Conservation (phyloP, 2,888 invertebrate species). For the Palloptera scutellata region DNA sequence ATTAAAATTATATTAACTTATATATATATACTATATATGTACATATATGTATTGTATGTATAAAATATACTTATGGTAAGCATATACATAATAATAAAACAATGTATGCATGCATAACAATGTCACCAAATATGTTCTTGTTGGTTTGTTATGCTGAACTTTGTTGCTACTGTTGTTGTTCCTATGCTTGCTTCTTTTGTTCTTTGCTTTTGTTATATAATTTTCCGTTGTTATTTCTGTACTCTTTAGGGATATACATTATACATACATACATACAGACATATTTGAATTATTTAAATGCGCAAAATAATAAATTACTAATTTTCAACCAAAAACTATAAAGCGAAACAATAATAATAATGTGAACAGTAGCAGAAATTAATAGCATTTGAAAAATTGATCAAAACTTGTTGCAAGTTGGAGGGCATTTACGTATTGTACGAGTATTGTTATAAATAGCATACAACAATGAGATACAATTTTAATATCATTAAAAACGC, state of each 20-base stretch:
- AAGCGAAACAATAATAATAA: neutral
- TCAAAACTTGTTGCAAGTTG: too few relatives aligned
- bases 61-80: neutral
- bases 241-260: conserved; percentile 30
- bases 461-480: too few relatives aligned
- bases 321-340: conserved; percentile 41
- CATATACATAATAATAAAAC: conserved; percentile 11
- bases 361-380: too few relatives aligned
- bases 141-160: too few relatives aligned
- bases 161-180: too few relatives aligned
- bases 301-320: conserved; percentile 57
- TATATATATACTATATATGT: conserved; percentile 30
- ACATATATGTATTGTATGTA: neutral
- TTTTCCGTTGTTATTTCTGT: neutral
- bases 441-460: too few relatives aligned
- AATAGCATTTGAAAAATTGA: too few relatives aligned
- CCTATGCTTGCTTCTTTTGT: too few relatives aligned
- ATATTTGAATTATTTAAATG: conserved; percentile 57
- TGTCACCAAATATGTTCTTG: too few relatives aligned
- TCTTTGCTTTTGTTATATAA: conserved; percentile 8
- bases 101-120: too few relatives aligned
- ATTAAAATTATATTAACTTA: conserved; percentile 58
- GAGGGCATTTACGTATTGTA: too few relatives aligned
- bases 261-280: conserved; percentile 39
- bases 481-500: too few relatives aligned